Evolutionary conservation across 2,113 vertebrate species (phyloP).

Genomic region (Ivindomyrus marchei): DNA sequence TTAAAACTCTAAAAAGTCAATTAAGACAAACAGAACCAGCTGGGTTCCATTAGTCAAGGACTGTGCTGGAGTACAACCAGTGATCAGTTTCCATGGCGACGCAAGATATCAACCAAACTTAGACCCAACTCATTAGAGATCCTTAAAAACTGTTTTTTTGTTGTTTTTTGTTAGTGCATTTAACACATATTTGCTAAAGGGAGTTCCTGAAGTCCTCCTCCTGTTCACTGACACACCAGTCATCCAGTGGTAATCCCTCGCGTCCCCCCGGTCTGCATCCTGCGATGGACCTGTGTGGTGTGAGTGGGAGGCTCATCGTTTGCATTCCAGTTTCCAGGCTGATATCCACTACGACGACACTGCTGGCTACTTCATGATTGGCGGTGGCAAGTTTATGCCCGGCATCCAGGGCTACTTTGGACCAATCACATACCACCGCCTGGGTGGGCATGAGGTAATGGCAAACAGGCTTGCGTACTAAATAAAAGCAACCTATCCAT

Average conservation of each 20-base stretch:
- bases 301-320: neutral
- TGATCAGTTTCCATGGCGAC: neutral
- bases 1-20: neutral
- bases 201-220: neutral
- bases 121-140: neutral
- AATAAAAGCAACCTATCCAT: neutral
- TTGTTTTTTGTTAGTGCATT: neutral
- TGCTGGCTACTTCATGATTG: slow-evolving; percentile 79
- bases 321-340: slow-evolving; percentile 65
- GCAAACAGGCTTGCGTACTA: neutral
- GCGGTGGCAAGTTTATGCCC: slow-evolving; percentile 68
- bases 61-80: neutral
- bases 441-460: slow-evolving; percentile 53
- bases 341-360: slow-evolving; percentile 76
- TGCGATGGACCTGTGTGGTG: neutral
- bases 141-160: neutral
- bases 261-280: neutral
- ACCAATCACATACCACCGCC: slow-evolving; percentile 76
- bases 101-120: neutral
- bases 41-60: neutral
- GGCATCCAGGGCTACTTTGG: slow-evolving; percentile 78
- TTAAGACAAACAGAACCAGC: neutral
- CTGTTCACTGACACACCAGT: neutral
- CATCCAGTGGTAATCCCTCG: neutral
- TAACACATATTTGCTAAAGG: neutral